Evolutionary conservation across 2,113 vertebrate genomes (phyloP).

Genomic region (Hypanus sabinus): DNA sequence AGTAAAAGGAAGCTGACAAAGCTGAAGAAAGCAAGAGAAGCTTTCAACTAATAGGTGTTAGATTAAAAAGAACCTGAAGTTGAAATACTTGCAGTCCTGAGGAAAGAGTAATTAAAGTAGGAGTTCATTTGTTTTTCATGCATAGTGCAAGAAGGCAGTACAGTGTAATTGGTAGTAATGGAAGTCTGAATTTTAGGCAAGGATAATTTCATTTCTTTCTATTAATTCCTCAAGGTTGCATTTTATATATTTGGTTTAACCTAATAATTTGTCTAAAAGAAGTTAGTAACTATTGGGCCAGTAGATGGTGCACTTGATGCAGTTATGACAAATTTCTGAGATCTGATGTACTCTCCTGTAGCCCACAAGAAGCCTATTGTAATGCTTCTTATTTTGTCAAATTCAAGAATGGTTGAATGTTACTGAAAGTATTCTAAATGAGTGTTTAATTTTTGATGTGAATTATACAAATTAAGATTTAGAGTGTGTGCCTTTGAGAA

Average conservation of each 20-base stretch:
- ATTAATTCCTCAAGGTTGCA: not conserved
- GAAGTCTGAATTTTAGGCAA: not conserved
- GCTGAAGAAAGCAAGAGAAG: not conserved
- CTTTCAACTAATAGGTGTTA: not conserved
- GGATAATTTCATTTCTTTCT: not conserved
- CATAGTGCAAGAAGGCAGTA: not conserved
- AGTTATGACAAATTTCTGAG: not conserved
- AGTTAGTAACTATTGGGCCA: not conserved
- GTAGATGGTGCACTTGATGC: not conserved
- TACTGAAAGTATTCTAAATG: not conserved
- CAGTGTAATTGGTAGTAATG: not conserved
- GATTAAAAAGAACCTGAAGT: not conserved
- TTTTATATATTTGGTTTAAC: not conserved
- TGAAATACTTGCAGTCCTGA: not conserved
- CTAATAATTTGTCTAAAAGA: not conserved
- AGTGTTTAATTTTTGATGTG: not conserved
- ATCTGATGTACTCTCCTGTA: not conserved
- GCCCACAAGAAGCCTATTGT: not conserved
- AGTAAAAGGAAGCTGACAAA: not conserved
- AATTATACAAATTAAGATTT: too few relatives aligned
- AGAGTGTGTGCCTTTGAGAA: too few relatives aligned
- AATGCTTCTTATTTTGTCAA: not conserved
- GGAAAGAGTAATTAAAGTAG: not conserved
- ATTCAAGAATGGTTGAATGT: not conserved
- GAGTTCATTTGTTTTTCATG: not conserved